Evolutionary conservation across 2,888 invertebrate species (phyloP).

Genomic region (Serrognathus titanus): DNA sequence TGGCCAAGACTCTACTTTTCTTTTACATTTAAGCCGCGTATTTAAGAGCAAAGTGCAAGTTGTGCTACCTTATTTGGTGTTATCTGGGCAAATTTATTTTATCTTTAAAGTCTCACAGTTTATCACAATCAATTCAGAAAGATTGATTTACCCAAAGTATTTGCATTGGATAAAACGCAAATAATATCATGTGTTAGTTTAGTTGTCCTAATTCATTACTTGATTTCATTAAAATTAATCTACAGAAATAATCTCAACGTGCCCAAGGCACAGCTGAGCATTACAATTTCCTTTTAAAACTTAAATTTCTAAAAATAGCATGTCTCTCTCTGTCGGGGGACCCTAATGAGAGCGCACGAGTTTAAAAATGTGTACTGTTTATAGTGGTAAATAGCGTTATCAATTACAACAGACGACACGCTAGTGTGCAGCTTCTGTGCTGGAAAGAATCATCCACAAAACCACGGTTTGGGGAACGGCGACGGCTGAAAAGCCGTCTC

Average conservation of each 20-base stretch:
- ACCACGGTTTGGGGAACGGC: not conserved
- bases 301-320: slow-evolving; percentile 16
- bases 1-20: too few relatives aligned
- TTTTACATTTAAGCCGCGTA: too few relatives aligned
- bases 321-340: slow-evolving; percentile 12
- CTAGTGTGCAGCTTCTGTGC: not conserved
- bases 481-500: not conserved
- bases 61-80: too few relatives aligned
- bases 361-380: not conserved
- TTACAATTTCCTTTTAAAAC: slow-evolving; percentile 14
- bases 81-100: too few relatives aligned
- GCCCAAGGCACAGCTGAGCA: not conserved
- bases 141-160: too few relatives aligned
- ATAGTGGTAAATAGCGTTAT: slow-evolving; percentile 1
- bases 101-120: too few relatives aligned
- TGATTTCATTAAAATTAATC: not conserved
- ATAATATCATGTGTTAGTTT: too few relatives aligned
- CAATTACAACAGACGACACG: not conserved
- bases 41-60: too few relatives aligned
- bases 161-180: too few relatives aligned
- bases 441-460: too few relatives aligned
- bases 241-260: not conserved
- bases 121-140: too few relatives aligned
- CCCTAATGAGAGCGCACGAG: slow-evolving; percentile 9
- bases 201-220: too few relatives aligned